These are phyloP conservation scores for Hipparchia semele DNA, from an alignment of 2,888 invertebrate genomes.

Conservation along the genomic window DNA sequence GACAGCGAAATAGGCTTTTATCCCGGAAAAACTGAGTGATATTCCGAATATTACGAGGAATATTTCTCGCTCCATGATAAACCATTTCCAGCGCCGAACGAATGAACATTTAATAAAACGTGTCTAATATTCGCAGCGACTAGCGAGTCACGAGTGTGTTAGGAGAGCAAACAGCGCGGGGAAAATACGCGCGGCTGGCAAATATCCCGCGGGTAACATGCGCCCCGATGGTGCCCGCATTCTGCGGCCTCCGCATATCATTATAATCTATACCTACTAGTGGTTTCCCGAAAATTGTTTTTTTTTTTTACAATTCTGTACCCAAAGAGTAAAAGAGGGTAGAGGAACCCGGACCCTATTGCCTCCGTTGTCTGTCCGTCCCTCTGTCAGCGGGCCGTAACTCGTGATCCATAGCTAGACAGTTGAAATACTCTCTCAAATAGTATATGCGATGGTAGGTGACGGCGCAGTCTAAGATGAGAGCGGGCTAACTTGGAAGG, in stretches of 20 bases:
- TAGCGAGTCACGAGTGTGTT: slow-evolving; percentile 41
- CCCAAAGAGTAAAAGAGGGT: no score
- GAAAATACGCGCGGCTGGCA: slow-evolving; percentile 25
- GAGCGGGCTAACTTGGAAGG: no score
- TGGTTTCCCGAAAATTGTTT: not conserved
- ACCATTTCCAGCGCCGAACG: not conserved
- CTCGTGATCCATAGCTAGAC: no score
- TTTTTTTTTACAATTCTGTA: no score
- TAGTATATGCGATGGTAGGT: no score
- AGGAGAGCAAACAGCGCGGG: slow-evolving; percentile 40
- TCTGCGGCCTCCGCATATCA: slow-evolving; percentile 11
- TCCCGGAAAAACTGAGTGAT: no score
- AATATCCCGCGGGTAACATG: slow-evolving; percentile 30
- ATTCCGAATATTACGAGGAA: not conserved
- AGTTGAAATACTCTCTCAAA: no score
- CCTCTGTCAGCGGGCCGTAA: no score
- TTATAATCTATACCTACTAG: not conserved
- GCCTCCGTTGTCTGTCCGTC: no score
- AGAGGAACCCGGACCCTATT: no score
- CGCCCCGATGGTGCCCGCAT: slow-evolving; percentile 7
- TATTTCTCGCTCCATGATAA: not conserved
- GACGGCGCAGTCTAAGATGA: no score
- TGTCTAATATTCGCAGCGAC: slow-evolving; percentile 41
- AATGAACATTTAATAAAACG: slow-evolving; percentile 34
- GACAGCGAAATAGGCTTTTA: no score